These are phyloP conservation scores for Aspidoscelis tigris DNA, from an alignment of 2,113 vertebrate genomes.

Conservation along the genomic window DNA sequence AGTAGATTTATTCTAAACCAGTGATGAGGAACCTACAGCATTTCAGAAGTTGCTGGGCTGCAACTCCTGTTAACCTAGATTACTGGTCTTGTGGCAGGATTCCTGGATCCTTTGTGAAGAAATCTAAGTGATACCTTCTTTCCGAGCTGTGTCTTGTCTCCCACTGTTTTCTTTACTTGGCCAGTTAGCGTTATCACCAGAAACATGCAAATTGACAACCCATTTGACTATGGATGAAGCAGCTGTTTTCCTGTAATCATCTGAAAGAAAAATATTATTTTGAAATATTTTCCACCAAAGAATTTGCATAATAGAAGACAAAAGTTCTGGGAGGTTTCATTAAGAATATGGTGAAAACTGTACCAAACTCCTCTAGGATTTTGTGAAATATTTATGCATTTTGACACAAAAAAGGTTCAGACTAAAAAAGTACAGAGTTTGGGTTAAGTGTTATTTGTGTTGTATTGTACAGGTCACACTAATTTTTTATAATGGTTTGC, in stretches of 20 bases:
- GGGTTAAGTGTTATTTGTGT: no score
- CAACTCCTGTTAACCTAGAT: no score
- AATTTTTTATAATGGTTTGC: no score
- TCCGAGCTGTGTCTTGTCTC: neutral
- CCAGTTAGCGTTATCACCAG: neutral
- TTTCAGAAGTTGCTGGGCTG: no score
- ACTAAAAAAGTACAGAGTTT: no score
- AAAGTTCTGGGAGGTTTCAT: neutral
- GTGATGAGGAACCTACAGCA: no score
- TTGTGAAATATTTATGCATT: neutral
- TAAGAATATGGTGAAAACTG: conserved; percentile 1
- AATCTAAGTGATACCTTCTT: conserved; percentile 41
- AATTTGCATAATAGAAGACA: neutral
- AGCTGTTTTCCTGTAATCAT: conserved; percentile 67
- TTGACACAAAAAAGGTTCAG: no score
- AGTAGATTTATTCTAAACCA: no score
- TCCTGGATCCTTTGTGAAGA: neutral
- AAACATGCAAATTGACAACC: conserved; percentile 53
- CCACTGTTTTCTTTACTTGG: neutral
- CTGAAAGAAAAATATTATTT: conserved; percentile 55
- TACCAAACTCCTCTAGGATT: neutral
- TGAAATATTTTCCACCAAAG: conserved; percentile 29
- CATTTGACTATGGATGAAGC: conserved; percentile 67
- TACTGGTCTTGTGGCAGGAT: no score
- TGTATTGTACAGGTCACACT: no score